Percentiles rank a stretch among this genome's conserved stretches.
Evolutionary conservation across 2,797 vertebrate species (phyloP).

Genomic region (Mus spretus): DNA sequence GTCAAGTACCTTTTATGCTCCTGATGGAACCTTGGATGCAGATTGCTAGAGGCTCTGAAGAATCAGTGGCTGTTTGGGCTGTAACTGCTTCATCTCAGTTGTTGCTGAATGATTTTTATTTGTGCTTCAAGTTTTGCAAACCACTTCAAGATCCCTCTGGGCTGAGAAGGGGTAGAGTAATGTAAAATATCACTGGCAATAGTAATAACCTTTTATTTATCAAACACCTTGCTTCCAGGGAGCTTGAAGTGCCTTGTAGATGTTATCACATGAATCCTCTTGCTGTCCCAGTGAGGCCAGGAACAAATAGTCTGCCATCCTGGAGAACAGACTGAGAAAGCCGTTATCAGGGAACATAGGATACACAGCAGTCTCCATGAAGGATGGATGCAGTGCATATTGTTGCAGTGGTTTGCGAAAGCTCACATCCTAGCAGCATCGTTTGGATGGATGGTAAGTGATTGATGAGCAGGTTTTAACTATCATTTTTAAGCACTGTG

Average conservation of each 20-base stretch:
- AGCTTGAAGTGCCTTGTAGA: constrained; percentile 51
- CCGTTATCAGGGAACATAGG: neutral
- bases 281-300: constrained; percentile 31
- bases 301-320: constrained; percentile 4
- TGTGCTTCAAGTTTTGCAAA: constrained; percentile 77
- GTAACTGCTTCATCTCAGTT: constrained; percentile 58
- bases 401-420: neutral
- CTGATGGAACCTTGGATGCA: constrained; percentile 10
- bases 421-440: neutral
- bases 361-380: neutral
- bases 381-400: neutral
- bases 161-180: constrained; percentile 56
- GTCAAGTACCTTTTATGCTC: constrained; percentile 45
- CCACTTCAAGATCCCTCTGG: constrained; percentile 67
- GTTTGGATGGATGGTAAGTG: neutral
- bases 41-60: constrained; percentile 13
- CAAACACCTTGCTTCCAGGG: constrained; percentile 66
- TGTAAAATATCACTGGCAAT: constrained; percentile 67
- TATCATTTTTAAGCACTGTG: neutral
- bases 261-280: constrained; percentile 71
- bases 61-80: constrained; percentile 23
- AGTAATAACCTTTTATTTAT: constrained; percentile 81
- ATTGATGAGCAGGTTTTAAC: neutral
- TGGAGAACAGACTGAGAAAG: constrained; percentile 31
- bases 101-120: constrained; percentile 61